These are phyloP conservation scores for Dendropsophus ebraccatus DNA, from an alignment of 2,113 vertebrate species.

Conservation along the genomic window DNA sequence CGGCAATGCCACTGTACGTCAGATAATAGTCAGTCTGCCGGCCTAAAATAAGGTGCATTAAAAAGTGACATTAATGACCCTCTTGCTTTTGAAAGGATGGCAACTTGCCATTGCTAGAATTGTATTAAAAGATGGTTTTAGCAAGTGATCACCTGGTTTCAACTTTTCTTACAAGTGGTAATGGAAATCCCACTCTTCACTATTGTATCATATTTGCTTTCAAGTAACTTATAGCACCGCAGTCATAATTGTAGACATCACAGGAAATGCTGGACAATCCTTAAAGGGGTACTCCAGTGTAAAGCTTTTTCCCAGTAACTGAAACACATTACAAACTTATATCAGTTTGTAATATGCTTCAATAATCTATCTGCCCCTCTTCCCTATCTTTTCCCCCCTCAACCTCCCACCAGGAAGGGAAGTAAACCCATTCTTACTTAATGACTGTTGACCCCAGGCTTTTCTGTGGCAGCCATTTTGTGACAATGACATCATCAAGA, in stretches of 20 bases:
- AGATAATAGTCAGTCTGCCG: conserved; percentile 33
- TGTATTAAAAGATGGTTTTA: conserved; percentile 19
- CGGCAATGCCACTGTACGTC: conserved; percentile 38
- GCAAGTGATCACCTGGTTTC: conserved; percentile 22
- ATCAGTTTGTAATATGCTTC: no score
- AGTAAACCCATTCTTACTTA: no score
- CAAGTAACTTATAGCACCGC: not conserved
- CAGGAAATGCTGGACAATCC: not conserved
- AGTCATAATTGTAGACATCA: not conserved
- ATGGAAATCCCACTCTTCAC: not conserved
- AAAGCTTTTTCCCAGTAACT: no score
- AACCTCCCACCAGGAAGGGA: no score
- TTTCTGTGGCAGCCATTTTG: no score
- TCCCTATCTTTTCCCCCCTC: no score
- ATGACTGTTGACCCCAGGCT: no score
- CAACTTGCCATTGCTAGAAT: conserved; percentile 19
- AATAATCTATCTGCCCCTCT: no score
- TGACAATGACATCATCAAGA: no score
- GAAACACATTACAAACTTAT: no score
- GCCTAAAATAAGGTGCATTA: conserved; percentile 29
- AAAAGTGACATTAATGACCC: conserved; percentile 51
- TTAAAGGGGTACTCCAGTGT: no score
- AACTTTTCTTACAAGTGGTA: not conserved
- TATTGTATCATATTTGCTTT: not conserved
- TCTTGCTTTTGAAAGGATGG: conserved; percentile 15